These are phyloP conservation scores for Chromobotia macracanthus DNA, from an alignment of 2,797 vertebrate genomes.

Conservation along the genomic window DNA sequence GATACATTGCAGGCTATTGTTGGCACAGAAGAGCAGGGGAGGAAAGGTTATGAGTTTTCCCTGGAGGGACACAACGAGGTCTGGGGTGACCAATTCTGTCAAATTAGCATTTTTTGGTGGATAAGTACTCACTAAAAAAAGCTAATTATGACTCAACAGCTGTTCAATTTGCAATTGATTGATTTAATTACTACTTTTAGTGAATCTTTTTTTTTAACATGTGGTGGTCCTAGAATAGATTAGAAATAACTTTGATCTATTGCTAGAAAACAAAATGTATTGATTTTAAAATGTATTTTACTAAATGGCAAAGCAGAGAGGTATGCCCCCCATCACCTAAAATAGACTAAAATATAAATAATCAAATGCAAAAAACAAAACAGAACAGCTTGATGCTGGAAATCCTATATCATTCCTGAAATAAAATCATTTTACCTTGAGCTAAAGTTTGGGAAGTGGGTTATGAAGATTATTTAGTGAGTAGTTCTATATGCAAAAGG, in stretches of 20 bases:
- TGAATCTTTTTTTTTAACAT: slow-evolving; percentile 29
- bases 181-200: slow-evolving; percentile 42
- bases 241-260: no score
- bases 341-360: slow-evolving; percentile 37
- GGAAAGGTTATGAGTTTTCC: background rate
- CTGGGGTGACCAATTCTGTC: slow-evolving; percentile 30
- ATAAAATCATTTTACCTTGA: background rate
- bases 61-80: background rate
- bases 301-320: background rate
- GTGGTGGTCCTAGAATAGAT: slow-evolving; percentile 21
- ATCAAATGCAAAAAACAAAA: slow-evolving; percentile 2
- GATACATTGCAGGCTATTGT: background rate
- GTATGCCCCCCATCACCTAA: slow-evolving; percentile 6
- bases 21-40: background rate
- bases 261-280: no score
- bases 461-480: slow-evolving; percentile 4
- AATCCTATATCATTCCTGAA: slow-evolving; percentile 5
- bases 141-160: slow-evolving; percentile 48
- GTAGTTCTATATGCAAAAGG: slow-evolving; percentile 14
- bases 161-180: slow-evolving; percentile 48
- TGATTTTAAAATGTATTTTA: no score
- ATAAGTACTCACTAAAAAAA: slow-evolving; percentile 38
- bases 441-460: background rate
- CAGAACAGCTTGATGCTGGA: background rate
- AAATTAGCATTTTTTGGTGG: slow-evolving; percentile 39